These are phyloP conservation scores for Ctenopoma multispine DNA, from an alignment of 2,797 vertebrate species.

Conservation along the genomic window DNA sequence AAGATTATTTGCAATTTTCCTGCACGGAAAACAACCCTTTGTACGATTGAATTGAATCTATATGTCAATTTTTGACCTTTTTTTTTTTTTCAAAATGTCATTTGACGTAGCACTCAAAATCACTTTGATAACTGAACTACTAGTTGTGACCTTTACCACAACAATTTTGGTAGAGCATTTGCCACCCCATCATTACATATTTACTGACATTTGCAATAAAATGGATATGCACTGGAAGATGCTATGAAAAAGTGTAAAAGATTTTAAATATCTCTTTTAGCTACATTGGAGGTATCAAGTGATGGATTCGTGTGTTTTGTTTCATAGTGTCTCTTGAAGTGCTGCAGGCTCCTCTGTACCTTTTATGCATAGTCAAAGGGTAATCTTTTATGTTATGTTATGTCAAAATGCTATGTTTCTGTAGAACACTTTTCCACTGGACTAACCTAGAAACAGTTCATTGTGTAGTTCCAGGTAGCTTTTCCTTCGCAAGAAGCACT, in stretches of 20 bases:
- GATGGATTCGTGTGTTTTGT: constrained; percentile 53
- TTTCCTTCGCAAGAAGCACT: constrained; percentile 50
- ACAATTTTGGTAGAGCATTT: constrained; percentile 23
- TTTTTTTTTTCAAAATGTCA: constrained; percentile 19
- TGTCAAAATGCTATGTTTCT: constrained; percentile 56
- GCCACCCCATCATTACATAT: constrained; percentile 7
- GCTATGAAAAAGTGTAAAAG: constrained; percentile 13
- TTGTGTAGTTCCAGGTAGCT: constrained; percentile 43
- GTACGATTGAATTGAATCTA: constrained; percentile 28
- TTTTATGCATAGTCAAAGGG: constrained; percentile 42
- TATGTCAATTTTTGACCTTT: constrained; percentile 30
- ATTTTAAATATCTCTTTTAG: constrained; percentile 29
- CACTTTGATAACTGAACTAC: neutral
- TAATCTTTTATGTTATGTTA: constrained; percentile 62
- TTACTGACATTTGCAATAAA: constrained; percentile 40
- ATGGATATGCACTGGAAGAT: neutral
- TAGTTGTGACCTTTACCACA: constrained; percentile 27
- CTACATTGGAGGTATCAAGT: constrained; percentile 43
- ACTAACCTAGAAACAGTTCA: constrained; percentile 62
- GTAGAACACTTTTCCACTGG: constrained; percentile 48
- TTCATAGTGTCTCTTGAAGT: constrained; percentile 49
- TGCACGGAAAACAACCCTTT: constrained; percentile 44
- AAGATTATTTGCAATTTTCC: constrained; percentile 54
- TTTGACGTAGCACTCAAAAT: constrained; percentile 38
- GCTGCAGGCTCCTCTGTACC: constrained; percentile 36